Base-by-base conservation (phyloP, 2,888 invertebrate genomes). In the Drosophila dives region DNA sequence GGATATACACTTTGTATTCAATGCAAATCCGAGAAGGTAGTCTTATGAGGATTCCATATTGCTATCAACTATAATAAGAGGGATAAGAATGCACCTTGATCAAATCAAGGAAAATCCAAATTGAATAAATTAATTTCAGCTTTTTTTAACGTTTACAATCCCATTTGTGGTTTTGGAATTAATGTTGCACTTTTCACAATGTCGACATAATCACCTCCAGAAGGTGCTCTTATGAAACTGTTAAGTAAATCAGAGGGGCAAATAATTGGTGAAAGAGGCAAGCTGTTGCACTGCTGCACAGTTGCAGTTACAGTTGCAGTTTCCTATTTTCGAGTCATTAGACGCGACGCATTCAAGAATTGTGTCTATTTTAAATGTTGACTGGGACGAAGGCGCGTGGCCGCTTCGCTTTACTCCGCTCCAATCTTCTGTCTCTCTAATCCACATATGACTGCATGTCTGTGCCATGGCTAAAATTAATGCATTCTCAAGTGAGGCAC, bases 331-430 rank as follows among this genome's bases (percentile, higher is more conserved):
- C 38, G 54, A 32, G 11, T 33, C 34, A 49, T 50, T 50, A 20
- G 54, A 49, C 20, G 60, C 55, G 50, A 49, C 26, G 34, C 48
- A 55, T 51, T 40, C 17, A 42, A 4, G 40, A 48, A 40, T n/a
- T 42, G 50, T 29, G 51, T 72, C 86, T 83, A 84, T 83, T 84
- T 82, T 77, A 82, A 77, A 77, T 82, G 81, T 59, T 75, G 69
- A 55, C 53, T 50, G 60, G 45, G 71, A 49, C 58, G 56, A 56
- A 26, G 56, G 51, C 77, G 77, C 71, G 82, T 72, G 78, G 67
- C 83, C n/a, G n/a, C 12, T 23, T n/a, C 23, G 0, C 23, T 11
- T 23, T 17, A 29, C 33, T 2, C 15, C 5, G 15, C 15, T 29
- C 23, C 48, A 56, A 54, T 65, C 48, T 15, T 45, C 58, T 64